Percentiles rank a stretch among this genome's conserved stretches.
Conservation (phyloP, 2,797 vertebrate species). For the Acanthiza pusilla region DNA sequence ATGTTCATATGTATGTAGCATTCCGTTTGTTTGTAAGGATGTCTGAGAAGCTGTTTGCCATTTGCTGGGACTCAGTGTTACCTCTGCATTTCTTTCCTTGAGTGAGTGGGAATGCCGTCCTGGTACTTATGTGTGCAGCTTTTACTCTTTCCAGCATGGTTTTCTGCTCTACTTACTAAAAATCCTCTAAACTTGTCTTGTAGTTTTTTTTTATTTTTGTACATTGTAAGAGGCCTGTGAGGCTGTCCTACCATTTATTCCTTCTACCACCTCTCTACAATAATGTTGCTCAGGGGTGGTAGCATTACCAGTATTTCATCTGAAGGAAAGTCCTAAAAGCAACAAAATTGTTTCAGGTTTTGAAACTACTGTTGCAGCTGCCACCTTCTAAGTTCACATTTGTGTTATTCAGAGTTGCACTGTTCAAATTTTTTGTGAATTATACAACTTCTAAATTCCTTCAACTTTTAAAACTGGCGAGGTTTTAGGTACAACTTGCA, state of each 20-base stretch:
- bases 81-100: not conserved
- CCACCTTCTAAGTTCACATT: not conserved
- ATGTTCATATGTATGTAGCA: accelerated
- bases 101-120: not conserved
- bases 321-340: not conserved
- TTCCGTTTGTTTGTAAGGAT: not conserved
- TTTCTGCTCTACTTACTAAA: not conserved
- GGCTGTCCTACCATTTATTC: not conserved
- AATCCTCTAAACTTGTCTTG: not conserved
- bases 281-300: not conserved
- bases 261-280: not conserved
- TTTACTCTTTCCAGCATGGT: not conserved
- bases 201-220: not conserved
- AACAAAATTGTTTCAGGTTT: not conserved
- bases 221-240: not conserved
- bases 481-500: not conserved
- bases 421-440: not conserved
- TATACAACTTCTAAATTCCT: not conserved
- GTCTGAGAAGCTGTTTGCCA: not conserved
- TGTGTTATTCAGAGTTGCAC: not conserved
- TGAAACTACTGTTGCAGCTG: not conserved
- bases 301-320: not conserved
- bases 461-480: not conserved
- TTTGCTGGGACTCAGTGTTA: not conserved
- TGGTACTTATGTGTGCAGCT: not conserved